A percentile compares a stretch with the other conserved stretches of the same genome.
These are phyloP conservation scores for Pseudococcus viburni DNA, from an alignment of 2,888 invertebrate species.

Conservation along the genomic window DNA sequence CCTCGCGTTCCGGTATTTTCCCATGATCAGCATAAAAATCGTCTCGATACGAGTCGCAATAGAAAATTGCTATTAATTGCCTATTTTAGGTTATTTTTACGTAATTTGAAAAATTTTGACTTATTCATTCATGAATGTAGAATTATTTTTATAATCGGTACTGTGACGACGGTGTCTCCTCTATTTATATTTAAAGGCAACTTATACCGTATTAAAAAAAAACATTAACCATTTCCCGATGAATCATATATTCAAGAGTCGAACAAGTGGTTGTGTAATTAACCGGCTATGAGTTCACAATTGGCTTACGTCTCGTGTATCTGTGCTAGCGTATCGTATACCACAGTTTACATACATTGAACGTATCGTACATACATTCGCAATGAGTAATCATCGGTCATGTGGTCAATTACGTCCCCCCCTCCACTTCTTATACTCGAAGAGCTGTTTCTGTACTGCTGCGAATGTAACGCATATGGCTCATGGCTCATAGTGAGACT, in stretches of 20 bases:
- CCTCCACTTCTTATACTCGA: not conserved
- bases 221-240: conserved; percentile 6
- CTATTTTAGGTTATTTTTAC: not conserved
- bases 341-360: not conserved
- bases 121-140: not conserved
- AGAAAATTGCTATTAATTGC: not conserved
- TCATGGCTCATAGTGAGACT: not conserved
- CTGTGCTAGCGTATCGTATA: too few species aligned
- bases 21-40: not conserved
- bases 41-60: not conserved
- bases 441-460: not conserved
- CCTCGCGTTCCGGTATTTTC: not conserved
- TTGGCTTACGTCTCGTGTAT: not conserved
- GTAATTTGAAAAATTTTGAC: not conserved
- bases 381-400: conserved; percentile 29
- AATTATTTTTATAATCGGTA: too few species aligned
- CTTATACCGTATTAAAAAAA: not conserved
- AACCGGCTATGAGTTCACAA: not conserved
- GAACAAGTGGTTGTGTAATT: conserved; percentile 2
- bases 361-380: not conserved
- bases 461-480: not conserved
- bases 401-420: conserved; percentile 18
- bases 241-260: not conserved
- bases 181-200: not conserved
- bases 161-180: not conserved